Evolutionary conservation across 2,888 invertebrate species (phyloP).

Genomic region (Pegoplata infirma): DNA sequence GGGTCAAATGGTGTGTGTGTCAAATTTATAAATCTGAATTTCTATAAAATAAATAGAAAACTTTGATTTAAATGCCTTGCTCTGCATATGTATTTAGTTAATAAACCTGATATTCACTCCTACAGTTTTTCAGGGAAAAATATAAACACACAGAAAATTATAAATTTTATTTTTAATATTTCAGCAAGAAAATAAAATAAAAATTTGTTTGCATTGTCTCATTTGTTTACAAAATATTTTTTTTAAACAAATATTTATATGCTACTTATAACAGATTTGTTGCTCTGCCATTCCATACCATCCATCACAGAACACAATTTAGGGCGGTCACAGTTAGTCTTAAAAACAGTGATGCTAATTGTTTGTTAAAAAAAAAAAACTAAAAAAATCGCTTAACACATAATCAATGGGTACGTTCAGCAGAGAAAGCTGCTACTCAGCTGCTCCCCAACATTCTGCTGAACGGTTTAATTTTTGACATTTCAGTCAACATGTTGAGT

Average conservation of each 20-base stretch:
- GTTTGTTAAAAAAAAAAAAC: no score
- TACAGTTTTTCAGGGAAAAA: background rate
- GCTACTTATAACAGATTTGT: conserved; percentile 21
- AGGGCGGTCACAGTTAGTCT: no score
- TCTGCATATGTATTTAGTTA: conserved; percentile 19
- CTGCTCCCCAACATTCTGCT: no score
- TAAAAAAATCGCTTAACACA: no score
- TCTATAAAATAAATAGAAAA: background rate
- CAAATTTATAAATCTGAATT: background rate
- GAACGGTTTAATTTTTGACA: no score
- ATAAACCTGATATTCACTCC: conserved; percentile 32
- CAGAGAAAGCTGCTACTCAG: no score
- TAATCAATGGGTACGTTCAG: no score
- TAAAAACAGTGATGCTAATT: no score
- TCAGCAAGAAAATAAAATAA: conserved; percentile 25
- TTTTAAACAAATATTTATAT: conserved; percentile 33
- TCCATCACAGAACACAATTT: no score
- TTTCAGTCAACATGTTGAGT: no score
- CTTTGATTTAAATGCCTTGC: background rate
- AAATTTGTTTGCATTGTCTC: conserved; percentile 27
- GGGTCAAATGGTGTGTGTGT: no score
- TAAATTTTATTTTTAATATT: conserved; percentile 28
- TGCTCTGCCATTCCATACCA: background rate
- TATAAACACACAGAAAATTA: background rate
- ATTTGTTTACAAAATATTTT: conserved; percentile 38